These are phyloP conservation scores for Trachops cirrhosus DNA, from an alignment of 2,797 vertebrate species.

Conservation along the genomic window DNA sequence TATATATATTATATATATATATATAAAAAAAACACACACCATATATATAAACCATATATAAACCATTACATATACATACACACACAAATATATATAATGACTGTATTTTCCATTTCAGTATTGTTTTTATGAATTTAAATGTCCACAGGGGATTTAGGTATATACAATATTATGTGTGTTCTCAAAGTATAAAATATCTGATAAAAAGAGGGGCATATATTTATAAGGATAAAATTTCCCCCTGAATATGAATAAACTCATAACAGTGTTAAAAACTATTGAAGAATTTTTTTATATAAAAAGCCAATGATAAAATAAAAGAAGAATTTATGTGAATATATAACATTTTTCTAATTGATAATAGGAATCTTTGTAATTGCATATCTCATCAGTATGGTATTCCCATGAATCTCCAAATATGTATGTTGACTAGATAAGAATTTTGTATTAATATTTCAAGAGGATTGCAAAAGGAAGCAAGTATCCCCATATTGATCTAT, in stretches of 20 bases:
- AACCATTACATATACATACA: not conserved
- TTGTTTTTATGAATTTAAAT: slow-evolving; percentile 15
- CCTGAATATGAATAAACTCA: not conserved
- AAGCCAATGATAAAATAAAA: not conserved
- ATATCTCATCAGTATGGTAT: not conserved
- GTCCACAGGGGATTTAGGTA: not conserved
- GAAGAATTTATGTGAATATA: not conserved
- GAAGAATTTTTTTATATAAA: slow-evolving; percentile 12
- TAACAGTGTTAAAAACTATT: not conserved
- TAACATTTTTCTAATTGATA: not conserved
- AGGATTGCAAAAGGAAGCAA: not conserved
- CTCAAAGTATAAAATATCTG: not conserved
- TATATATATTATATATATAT: too few relatives aligned
- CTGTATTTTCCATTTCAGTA: not conserved
- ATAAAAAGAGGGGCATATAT: not conserved
- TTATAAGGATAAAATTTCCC: not conserved
- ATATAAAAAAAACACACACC: too few relatives aligned
- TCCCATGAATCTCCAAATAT: not conserved
- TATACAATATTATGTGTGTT: not conserved
- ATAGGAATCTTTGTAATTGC: not conserved
- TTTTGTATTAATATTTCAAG: not conserved
- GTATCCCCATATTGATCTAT: not conserved
- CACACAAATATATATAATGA: not conserved
- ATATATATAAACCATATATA: not conserved
- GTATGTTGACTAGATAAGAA: not conserved